These are phyloP conservation scores for Troides aeacus DNA, from an alignment of 2,888 invertebrate genomes.

Conservation along the genomic window DNA sequence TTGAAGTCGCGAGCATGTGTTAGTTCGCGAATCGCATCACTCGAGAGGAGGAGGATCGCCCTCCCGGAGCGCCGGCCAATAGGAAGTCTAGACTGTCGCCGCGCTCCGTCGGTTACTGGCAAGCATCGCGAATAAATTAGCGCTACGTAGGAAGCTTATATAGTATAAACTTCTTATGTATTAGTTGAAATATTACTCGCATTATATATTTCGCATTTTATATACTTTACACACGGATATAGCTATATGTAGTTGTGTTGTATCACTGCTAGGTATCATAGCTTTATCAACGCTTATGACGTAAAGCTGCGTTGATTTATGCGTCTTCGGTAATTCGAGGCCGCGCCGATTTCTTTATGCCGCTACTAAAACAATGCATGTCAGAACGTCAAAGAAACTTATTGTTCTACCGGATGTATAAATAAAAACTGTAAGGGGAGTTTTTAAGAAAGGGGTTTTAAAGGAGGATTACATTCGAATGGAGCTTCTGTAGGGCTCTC, in stretches of 20 bases:
- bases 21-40: slow-evolving; percentile 73
- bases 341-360: slow-evolving; percentile 37
- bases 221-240: not conserved
- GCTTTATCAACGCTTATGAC: slow-evolving; percentile 3
- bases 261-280: slow-evolving; percentile 1
- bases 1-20: slow-evolving; percentile 51
- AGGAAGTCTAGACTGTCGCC: slow-evolving; percentile 54
- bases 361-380: slow-evolving; percentile 46
- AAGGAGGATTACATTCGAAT: slow-evolving; percentile 63
- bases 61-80: slow-evolving; percentile 70
- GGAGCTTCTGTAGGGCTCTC: slow-evolving; percentile 44
- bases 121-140: slow-evolving; percentile 73
- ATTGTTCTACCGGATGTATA: slow-evolving; percentile 60
- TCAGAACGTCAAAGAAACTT: slow-evolving; percentile 56
- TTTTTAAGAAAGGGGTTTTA: slow-evolving; percentile 57
- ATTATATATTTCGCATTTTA: not conserved
- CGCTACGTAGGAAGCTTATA: slow-evolving; percentile 41
- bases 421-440: slow-evolving; percentile 58
- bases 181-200: not conserved
- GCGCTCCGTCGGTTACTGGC: slow-evolving; percentile 48
- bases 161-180: slow-evolving; percentile 4
- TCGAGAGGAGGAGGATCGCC: slow-evolving; percentile 78
- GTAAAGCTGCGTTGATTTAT: slow-evolving; percentile 51
- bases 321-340: slow-evolving; percentile 62
- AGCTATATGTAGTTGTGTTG: not conserved